Evolutionary conservation across 1,140 invertebrate genomes (phyloP).

Genomic region (Drosophila bipectinata): DNA sequence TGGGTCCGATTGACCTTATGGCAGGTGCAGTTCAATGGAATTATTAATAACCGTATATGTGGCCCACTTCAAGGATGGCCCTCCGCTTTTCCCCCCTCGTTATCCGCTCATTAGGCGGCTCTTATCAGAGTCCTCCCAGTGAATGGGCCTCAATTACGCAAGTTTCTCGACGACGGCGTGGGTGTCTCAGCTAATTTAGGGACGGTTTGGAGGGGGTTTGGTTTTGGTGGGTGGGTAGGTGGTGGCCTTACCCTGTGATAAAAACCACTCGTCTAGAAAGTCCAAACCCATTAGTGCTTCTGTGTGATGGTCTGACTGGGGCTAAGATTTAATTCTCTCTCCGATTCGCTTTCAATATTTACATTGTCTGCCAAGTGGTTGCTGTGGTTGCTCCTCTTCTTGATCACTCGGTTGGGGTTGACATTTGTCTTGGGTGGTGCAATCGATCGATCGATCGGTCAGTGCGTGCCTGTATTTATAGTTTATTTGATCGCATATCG

Average conservation of each 20-base stretch:
- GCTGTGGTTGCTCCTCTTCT: slow-evolving; percentile 4
- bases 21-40: slow-evolving; percentile 79
- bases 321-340: slow-evolving; percentile 47
- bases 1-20: slow-evolving; percentile 62
- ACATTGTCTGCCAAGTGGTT: slow-evolving; percentile 64
- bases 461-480: slow-evolving; percentile 61
- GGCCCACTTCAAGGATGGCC: slow-evolving; percentile 42
- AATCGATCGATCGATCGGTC: slow-evolving; percentile 52
- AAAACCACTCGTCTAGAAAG: slow-evolving; percentile 83
- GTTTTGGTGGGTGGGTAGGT: slow-evolving; percentile 5
- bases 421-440: slow-evolving; percentile 54
- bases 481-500: slow-evolving; percentile 56
- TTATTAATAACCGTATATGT: slow-evolving; percentile 54
- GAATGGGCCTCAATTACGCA: slow-evolving; percentile 70
- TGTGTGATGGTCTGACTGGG: slow-evolving; percentile 23
- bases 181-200: slow-evolving; percentile 38
- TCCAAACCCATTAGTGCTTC: slow-evolving; percentile 74
- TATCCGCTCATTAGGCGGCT: slow-evolving; percentile 12
- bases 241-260: slow-evolving; percentile 80
- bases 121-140: slow-evolving; percentile 42
- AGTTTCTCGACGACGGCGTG: slow-evolving; percentile 42
- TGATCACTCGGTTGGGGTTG: slow-evolving; percentile 41
- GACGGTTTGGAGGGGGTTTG: not conserved
- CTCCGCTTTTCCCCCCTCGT: slow-evolving; percentile 6
- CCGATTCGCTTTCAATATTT: slow-evolving; percentile 62